phyloP scores from a whole-genome alignment of 2,888 invertebrate genomes.

The Spialia ferax region DNA sequence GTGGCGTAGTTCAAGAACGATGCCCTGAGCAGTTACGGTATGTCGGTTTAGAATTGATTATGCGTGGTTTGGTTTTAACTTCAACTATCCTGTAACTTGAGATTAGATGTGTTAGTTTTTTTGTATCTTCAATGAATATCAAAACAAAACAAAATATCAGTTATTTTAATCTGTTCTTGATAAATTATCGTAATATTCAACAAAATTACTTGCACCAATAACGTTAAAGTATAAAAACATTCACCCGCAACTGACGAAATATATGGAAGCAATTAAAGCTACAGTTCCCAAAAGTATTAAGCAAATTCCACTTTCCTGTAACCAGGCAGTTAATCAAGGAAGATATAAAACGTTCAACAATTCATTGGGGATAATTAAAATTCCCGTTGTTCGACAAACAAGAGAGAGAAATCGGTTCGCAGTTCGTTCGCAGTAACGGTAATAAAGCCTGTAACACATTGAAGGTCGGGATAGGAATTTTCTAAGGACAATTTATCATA shows the following conservation, averaged over 20 bases:
- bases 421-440: constrained; percentile 38
- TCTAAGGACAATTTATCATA: constrained; percentile 59
- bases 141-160: background rate
- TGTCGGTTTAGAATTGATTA: constrained; percentile 28
- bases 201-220: background rate
- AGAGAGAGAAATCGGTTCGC: constrained; percentile 21
- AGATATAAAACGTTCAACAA: constrained; percentile 19
- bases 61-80: constrained; percentile 17
- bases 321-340: constrained; percentile 20
- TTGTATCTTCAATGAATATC: background rate
- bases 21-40: constrained; percentile 27
- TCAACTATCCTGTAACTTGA: constrained; percentile 3
- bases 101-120: background rate
- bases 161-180: background rate
- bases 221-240: background rate
- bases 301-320: constrained; percentile 13
- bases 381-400: constrained; percentile 30
- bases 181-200: background rate
- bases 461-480: constrained; percentile 47
- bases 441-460: constrained; percentile 41
- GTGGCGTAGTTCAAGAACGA: constrained; percentile 22
- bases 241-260: background rate
- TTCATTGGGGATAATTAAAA: constrained; percentile 30
- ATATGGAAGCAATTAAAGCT: constrained; percentile 9
- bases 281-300: constrained; percentile 8